Evolutionary conservation across 1,140 invertebrate species (phyloP).

Genomic region (Cylas formicarius): DNA sequence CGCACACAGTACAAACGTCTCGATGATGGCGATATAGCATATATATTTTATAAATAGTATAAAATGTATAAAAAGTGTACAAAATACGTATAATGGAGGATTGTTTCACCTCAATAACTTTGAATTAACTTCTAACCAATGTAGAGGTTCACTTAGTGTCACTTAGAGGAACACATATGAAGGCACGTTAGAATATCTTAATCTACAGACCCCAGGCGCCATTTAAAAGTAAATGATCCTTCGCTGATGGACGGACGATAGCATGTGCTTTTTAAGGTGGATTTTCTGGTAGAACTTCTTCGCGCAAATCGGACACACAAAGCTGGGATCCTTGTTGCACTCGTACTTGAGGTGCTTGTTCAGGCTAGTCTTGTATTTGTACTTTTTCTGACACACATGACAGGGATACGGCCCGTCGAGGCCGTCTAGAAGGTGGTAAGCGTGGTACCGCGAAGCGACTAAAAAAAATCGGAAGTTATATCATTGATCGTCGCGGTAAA

Average conservation of each 20-base stretch:
- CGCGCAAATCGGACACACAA: conserved; percentile 44
- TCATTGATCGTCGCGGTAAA: conserved; percentile 5
- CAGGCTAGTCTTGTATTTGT: conserved; percentile 34
- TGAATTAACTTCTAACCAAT: no score
- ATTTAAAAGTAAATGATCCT: no score
- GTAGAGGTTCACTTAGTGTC: no score
- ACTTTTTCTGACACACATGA: conserved; percentile 18
- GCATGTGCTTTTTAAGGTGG: conserved; percentile 18
- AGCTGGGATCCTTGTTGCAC: conserved; percentile 46
- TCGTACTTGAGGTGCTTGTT: conserved; percentile 68
- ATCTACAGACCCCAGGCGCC: no score
- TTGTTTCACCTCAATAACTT: no score
- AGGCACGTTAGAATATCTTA: no score
- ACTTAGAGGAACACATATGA: no score
- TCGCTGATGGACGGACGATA: conserved; percentile 20
- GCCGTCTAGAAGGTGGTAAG: conserved; percentile 14
- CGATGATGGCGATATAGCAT: no score
- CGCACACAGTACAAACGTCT: no score
- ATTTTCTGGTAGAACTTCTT: conserved; percentile 42
- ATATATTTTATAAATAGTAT: no score
- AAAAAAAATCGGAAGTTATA: conserved; percentile 12
- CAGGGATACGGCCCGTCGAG: conserved; percentile 15
- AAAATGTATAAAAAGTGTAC: no score
- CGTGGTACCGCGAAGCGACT: conserved; percentile 9
- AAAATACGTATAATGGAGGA: no score